Conservation (phyloP, 2,888 invertebrate genomes). For the Ypsolopha scabrella region DNA sequence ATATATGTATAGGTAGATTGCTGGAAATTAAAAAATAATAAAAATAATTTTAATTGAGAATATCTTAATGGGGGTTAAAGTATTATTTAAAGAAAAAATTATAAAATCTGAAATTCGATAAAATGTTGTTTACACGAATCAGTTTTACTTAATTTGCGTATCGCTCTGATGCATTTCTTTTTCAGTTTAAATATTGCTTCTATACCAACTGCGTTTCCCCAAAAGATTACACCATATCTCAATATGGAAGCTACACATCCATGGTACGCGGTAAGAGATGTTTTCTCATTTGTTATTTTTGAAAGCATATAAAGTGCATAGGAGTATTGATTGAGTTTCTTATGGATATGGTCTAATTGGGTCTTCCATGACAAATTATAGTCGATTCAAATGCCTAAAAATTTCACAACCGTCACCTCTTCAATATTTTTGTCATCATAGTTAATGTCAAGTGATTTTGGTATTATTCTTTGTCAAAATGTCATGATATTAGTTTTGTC, state of each 20-base stretch:
- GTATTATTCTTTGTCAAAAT: too few relatives aligned
- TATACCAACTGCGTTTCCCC: neutral
- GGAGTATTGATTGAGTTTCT: conserved; percentile 6
- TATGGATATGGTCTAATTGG: neutral
- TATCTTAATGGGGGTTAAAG: too few relatives aligned
- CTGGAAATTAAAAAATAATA: too few relatives aligned
- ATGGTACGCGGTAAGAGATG: conserved; percentile 6
- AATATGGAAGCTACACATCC: conserved; percentile 10
- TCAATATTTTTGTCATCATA: too few relatives aligned
- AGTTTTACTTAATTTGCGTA: neutral
- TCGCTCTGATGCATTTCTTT: neutral
- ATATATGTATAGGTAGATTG: neutral
- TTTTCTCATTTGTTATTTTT: conserved; percentile 5
- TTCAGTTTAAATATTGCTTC: neutral
- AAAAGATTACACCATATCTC: neutral
- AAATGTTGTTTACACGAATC: neutral
- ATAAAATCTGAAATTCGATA: neutral
- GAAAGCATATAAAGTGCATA: conserved; percentile 7
- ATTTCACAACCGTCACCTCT: too few relatives aligned
- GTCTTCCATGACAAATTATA: too few relatives aligned
- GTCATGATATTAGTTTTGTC: too few relatives aligned
- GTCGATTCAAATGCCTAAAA: too few relatives aligned
- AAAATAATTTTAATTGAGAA: too few relatives aligned
- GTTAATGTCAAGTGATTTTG: too few relatives aligned
- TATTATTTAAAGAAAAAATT: too few relatives aligned